These are phyloP conservation scores for Sycon ciliatum DNA, from an alignment of 37 sponge, comb jelly and placozoan genomes.

Conservation along the genomic window DNA sequence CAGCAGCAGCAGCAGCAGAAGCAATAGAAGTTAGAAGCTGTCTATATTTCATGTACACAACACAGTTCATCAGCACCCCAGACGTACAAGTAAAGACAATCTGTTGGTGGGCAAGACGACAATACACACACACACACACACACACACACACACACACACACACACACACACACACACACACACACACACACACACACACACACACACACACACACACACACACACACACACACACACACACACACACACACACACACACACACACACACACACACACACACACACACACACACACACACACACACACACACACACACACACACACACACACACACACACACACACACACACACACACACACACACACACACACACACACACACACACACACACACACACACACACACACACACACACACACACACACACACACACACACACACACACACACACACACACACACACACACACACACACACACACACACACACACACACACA, in stretches of 20 bases:
- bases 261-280: conserved; percentile 21
- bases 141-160: conserved; percentile 24
- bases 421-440: conserved; percentile 17
- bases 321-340: conserved; percentile 24
- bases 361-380: conserved; percentile 24
- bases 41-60: no score
- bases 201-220: conserved; percentile 21
- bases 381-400: conserved; percentile 20
- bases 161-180: conserved; percentile 24
- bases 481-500: conserved; percentile 14
- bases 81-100: no score
- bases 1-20: no score
- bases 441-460: conserved; percentile 20
- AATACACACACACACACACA: conserved; percentile 21
- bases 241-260: conserved; percentile 24
- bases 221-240: conserved; percentile 24
- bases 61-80: no score
- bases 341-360: conserved; percentile 24
- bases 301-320: conserved; percentile 21
- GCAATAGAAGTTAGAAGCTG: no score
- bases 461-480: conserved; percentile 19
- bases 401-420: conserved; percentile 19
- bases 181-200: conserved; percentile 24
- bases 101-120: no score
- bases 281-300: conserved; percentile 19